Base-by-base conservation (phyloP, 2,888 invertebrate genomes). In the Apodemia zela region DNA sequence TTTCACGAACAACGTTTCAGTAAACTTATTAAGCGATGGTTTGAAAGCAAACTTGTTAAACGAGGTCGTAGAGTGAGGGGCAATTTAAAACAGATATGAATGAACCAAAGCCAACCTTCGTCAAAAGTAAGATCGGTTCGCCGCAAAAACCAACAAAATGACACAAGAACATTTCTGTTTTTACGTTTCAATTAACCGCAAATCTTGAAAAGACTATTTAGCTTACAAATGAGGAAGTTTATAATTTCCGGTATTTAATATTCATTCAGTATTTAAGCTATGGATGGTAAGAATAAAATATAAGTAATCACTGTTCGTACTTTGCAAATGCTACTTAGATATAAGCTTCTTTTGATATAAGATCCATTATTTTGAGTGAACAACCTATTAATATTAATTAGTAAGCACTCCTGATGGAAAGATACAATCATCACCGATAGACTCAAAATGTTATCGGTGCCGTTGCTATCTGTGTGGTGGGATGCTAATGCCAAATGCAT, bases 91-190 rank as follows among this genome's bases (percentile, higher is more conserved):
- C 54, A 25, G 54, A 54, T 54, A 25, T 54, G 54, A 54, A 57
- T 57, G 54, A 57, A 57, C 54, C n/a, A 29, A 57, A 57, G 54
- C 29, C 15, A 25, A 57, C 54, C 29, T 57, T 57, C 54, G 54
- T 57, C 54, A 57, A 57, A 57, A 57, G 54, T 25, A 47, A 47
- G 45, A 25, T n/a, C 29, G 29, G n/a, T 57, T 57, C 15, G 25
- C 54, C 54, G 54, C 54, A 57, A 57, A 57, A 57, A 57, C 25
- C 29, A 29, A 57, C 29, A 29, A 57, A 57, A 57, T 57, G 54
- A 57, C 54, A 57, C 25, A 57, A 57, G 54, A 57, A 57, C 54
- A 57, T 57, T 54, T 25, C 54, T 54, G 54, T 29, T 54, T 54
- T 54, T 54, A 54, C 15, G 15, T 54, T 54, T 15, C 29, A 54